Evolutionary conservation across 2,797 vertebrate genomes (phyloP).

Genomic region (Anabacerthia variegaticeps): DNA sequence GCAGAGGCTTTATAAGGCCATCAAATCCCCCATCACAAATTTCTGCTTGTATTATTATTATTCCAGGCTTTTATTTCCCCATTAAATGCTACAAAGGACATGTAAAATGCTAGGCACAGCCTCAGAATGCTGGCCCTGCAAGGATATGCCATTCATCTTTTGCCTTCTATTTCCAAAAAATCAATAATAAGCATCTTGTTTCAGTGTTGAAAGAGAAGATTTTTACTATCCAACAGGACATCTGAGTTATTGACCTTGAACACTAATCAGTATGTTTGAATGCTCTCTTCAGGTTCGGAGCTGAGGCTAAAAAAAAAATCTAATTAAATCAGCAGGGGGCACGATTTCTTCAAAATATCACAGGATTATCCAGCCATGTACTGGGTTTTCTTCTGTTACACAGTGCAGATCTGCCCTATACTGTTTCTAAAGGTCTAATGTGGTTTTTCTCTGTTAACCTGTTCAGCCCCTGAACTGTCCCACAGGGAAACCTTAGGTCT

Average conservation of each 20-base stretch:
- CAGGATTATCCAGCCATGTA: neutral
- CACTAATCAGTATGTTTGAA: neutral
- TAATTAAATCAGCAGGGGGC: constrained; percentile 75
- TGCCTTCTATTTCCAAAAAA: constrained; percentile 11
- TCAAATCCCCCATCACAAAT: neutral
- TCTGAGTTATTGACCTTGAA: constrained; percentile 62
- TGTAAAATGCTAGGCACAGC: neutral
- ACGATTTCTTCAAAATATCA: constrained; percentile 66
- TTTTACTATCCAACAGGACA: constrained; percentile 5
- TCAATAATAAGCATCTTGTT: constrained; percentile 50
- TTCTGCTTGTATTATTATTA: neutral
- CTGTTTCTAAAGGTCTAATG: neutral
- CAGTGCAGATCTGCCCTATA: neutral
- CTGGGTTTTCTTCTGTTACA: neutral
- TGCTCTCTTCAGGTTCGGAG: neutral
- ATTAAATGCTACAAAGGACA: neutral
- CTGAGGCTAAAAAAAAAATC: neutral
- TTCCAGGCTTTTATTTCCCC: neutral
- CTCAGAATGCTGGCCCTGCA: neutral
- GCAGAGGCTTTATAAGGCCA: neutral
- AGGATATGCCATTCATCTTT: neutral
- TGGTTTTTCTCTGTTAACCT: neutral
- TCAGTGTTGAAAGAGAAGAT: constrained; percentile 30
- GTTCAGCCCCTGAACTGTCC: neutral
- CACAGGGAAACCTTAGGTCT: neutral